Evolutionary conservation across 2,113 vertebrate genomes (phyloP).

Genomic region (Turnix velox): DNA sequence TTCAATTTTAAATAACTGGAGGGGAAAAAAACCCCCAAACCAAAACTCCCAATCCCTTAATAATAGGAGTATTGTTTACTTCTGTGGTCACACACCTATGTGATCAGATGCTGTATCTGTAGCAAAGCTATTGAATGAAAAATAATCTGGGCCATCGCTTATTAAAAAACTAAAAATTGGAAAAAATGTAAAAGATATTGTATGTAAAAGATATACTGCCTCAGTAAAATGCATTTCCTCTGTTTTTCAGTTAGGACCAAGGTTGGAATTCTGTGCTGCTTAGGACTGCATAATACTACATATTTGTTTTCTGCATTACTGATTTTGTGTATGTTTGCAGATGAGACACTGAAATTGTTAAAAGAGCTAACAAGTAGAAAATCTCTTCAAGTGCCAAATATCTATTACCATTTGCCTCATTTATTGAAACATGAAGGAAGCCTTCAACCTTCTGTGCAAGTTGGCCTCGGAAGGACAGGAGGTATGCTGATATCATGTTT

Average conservation of each 20-base stretch:
- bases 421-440: conserved; percentile 95
- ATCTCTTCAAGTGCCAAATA: conserved; percentile 96
- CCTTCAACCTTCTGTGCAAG: conserved; percentile 93
- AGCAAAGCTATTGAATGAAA: not conserved
- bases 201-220: not conserved
- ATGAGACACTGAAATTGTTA: conserved; percentile 92
- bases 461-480: conserved; percentile 90
- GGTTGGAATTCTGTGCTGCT: not conserved
- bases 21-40: accelerated
- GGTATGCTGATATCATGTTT: conserved; percentile 69
- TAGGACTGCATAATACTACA: not conserved
- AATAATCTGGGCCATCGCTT: not conserved
- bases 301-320: not conserved
- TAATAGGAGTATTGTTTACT: not conserved
- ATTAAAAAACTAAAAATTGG: not conserved
- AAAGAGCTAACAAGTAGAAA: conserved; percentile 91
- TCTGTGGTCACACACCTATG: not conserved
- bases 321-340: conserved; percentile 69
- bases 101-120: not conserved
- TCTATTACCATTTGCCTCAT: conserved; percentile 98
- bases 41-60: not conserved
- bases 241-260: not conserved
- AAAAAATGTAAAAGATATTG: not conserved
- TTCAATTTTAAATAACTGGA: not conserved
- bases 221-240: not conserved